Evolutionary conservation across 2,888 invertebrate genomes (phyloP).

Genomic region (Nemoura dubitans): DNA sequence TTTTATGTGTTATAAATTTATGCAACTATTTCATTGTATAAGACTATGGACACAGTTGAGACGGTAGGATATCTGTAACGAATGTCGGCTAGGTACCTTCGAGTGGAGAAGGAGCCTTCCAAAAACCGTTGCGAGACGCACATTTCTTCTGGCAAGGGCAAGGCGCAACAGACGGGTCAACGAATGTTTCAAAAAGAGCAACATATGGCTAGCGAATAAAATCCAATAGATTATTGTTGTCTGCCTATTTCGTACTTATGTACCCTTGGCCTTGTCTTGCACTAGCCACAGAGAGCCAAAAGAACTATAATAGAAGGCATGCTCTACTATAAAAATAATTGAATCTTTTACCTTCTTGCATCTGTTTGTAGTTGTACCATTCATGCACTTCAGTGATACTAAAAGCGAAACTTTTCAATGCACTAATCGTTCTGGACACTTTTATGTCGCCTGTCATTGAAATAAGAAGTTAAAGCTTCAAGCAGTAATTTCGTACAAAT

Average conservation of each 20-base stretch:
- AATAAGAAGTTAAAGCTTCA: neutral
- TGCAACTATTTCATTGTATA: constrained; percentile 5
- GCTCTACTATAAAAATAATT: neutral
- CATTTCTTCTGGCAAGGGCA: neutral
- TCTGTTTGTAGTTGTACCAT: neutral
- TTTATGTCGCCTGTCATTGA: neutral
- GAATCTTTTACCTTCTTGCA: neutral
- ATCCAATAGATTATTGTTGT: constrained; percentile 38
- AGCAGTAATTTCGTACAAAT: neutral
- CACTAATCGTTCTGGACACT: neutral
- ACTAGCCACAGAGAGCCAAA: neutral
- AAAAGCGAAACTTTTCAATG: neutral
- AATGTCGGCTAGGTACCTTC: neutral
- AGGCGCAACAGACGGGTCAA: neutral
- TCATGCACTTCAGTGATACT: neutral
- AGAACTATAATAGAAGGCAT: neutral
- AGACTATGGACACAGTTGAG: neutral
- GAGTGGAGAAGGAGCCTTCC: neutral
- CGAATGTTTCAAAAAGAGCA: constrained; percentile 33
- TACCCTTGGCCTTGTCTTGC: constrained; percentile 9
- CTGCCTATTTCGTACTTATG: constrained; percentile 17
- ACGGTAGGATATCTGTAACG: neutral
- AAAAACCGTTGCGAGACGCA: neutral
- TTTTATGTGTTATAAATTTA: neutral
- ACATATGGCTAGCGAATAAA: constrained; percentile 40